Conservation (phyloP, 2,888 invertebrate species). For the Watsonalla cultraria region DNA sequence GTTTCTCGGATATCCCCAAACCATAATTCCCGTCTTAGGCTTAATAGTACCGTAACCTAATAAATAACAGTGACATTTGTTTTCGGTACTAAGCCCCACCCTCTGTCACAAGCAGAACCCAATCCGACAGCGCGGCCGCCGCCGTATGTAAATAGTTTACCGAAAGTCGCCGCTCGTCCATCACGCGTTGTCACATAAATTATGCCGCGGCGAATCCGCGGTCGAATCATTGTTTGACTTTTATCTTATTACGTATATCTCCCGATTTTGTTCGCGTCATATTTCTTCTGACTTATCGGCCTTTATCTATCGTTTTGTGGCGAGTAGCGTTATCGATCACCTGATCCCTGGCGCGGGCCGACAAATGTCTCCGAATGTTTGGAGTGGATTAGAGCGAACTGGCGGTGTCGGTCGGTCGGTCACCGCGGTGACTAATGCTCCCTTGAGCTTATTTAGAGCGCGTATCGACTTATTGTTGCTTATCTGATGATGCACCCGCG, state of each 20-base stretch:
- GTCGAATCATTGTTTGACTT: slow-evolving; percentile 79
- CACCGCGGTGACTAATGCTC: slow-evolving; percentile 64
- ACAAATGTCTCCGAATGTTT: slow-evolving; percentile 76
- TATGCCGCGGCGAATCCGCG: slow-evolving; percentile 79
- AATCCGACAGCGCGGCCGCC: slow-evolving; percentile 73
- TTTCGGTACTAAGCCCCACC: slow-evolving; percentile 77
- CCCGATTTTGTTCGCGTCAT: slow-evolving; percentile 79
- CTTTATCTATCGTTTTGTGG: slow-evolving; percentile 78
- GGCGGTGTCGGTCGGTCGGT: slow-evolving; percentile 52
- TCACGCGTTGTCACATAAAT: slow-evolving; percentile 79
- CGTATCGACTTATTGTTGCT: slow-evolving; percentile 69
- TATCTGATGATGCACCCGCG: slow-evolving; percentile 64
- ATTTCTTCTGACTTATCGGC: slow-evolving; percentile 77
- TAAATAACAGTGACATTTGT: slow-evolving; percentile 79
- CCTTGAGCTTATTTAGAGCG: slow-evolving; percentile 67
- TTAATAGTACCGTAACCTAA: slow-evolving; percentile 71
- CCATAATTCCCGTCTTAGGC: slow-evolving; percentile 67
- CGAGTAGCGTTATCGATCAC: slow-evolving; percentile 75
- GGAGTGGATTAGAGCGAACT: slow-evolving; percentile 73
- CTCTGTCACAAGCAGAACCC: slow-evolving; percentile 75
- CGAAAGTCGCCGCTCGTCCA: slow-evolving; percentile 78
- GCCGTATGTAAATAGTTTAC: slow-evolving; percentile 79
- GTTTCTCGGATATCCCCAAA: slow-evolving; percentile 28
- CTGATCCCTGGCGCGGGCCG: slow-evolving; percentile 62
- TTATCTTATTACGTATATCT: slow-evolving; percentile 79